phyloP scores from a whole-genome alignment of 1,140 invertebrate genomes.

The Orchestia grillus region DNA sequence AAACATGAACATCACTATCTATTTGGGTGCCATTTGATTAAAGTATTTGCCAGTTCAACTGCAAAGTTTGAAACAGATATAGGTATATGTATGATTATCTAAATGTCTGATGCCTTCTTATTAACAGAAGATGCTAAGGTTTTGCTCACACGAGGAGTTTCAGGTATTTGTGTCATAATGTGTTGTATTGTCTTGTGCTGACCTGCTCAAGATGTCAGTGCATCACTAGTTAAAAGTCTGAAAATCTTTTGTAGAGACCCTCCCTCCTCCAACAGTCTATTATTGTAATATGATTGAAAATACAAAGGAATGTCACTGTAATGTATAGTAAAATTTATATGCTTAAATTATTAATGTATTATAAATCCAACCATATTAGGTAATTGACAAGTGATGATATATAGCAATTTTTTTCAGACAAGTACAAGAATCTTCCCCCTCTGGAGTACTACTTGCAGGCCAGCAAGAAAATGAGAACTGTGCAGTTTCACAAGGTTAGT shows the following conservation, averaged over 20 bases:
- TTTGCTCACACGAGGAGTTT: neutral
- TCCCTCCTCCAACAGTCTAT: neutral
- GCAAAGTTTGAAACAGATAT: no score
- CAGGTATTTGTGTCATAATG: neutral
- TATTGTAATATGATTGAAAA: neutral
- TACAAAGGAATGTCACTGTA: neutral
- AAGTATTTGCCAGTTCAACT: no score
- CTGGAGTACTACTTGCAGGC: conserved; percentile 33
- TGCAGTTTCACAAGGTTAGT: conserved; percentile 29
- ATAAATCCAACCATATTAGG: neutral
- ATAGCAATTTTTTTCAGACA: neutral
- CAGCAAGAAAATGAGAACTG: conserved; percentile 15
- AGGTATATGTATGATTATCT: no score
- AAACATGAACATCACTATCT: no score
- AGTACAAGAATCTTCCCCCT: conserved; percentile 14
- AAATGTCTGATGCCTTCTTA: no score
- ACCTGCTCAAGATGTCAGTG: neutral
- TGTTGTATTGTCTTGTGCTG: neutral
- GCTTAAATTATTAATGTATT: neutral
- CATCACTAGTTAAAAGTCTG: neutral
- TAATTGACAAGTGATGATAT: neutral
- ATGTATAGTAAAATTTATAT: neutral
- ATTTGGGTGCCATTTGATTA: no score
- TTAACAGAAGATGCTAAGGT: neutral
- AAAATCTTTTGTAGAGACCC: neutral